Evolutionary conservation across 2,888 invertebrate genomes (phyloP).

Genomic region (Macroteleia sp.): DNA sequence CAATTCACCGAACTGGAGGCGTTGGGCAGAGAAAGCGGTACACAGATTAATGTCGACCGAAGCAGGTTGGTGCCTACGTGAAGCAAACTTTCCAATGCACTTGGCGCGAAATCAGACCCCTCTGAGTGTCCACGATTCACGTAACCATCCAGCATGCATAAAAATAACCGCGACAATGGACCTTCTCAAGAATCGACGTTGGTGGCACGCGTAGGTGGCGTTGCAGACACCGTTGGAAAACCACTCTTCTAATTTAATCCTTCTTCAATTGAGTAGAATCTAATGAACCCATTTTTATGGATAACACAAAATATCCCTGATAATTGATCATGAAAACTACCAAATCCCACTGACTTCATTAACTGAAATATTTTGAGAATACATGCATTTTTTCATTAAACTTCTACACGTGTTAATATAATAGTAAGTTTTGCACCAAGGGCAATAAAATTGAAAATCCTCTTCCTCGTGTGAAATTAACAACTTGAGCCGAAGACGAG

Average conservation of each 20-base stretch:
- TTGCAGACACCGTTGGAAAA: conserved; percentile 13
- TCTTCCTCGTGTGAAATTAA: too few species aligned
- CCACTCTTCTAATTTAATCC: conserved; percentile 13
- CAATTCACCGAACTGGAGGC: conserved; percentile 62
- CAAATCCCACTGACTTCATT: too few species aligned
- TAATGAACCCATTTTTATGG: too few species aligned
- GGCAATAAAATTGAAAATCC: too few species aligned
- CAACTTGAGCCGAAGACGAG: too few species aligned
- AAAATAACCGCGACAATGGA: conserved; percentile 43
- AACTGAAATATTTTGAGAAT: too few species aligned
- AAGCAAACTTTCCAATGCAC: conserved; percentile 60
- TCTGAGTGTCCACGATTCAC: conserved; percentile 34
- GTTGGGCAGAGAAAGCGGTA: conserved; percentile 75
- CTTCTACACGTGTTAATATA: too few species aligned
- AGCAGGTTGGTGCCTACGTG: conserved; percentile 51
- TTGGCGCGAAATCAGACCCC: conserved; percentile 46
- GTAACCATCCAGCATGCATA: conserved; percentile 19
- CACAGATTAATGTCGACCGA: conserved; percentile 73
- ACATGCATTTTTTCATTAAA: too few species aligned
- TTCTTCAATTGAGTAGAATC: too few species aligned
- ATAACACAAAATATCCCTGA: too few species aligned
- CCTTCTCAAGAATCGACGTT: conserved; percentile 38
- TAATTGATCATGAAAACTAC: too few species aligned
- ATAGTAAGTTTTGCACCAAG: too few species aligned
- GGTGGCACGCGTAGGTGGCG: conserved; percentile 59